A percentile compares a stretch with the other conserved stretches of the same genome.
Conservation (phyloP, 2,113 vertebrate genomes). For the Gopherus evgoodei region DNA sequence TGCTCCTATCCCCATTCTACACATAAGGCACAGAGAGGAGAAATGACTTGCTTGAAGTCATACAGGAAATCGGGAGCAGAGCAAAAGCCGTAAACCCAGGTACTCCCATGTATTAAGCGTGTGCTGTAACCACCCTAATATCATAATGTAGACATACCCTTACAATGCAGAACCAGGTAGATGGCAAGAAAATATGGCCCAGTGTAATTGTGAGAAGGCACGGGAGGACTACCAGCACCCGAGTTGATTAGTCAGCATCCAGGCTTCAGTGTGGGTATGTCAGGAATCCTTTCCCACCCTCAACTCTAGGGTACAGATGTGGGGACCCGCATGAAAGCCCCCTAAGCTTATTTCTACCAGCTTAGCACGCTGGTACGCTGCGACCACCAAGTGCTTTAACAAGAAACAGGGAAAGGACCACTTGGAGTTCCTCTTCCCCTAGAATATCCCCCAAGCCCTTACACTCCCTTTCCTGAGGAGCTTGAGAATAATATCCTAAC, state of each 20-base stretch:
- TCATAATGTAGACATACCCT: too few relatives aligned
- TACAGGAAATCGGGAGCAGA: background rate
- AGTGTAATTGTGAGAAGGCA: slow-evolving; percentile 19
- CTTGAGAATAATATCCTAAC: too few relatives aligned
- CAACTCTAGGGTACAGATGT: too few relatives aligned
- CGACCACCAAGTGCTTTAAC: too few relatives aligned
- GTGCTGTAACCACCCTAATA: background rate
- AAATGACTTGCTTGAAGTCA: background rate
- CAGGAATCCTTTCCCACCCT: too few relatives aligned
- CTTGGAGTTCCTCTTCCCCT: too few relatives aligned
- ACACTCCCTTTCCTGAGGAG: too few relatives aligned
- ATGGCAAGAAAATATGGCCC: background rate
- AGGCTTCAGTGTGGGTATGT: background rate
- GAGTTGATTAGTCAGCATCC: background rate
- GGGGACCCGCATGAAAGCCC: too few relatives aligned
- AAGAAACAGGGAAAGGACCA: too few relatives aligned
- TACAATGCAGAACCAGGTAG: background rate
- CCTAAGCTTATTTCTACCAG: too few relatives aligned
- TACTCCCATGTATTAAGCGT: background rate
- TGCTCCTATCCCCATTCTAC: background rate
- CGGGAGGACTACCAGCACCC: background rate
- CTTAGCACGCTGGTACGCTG: too few relatives aligned
- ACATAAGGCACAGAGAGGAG: background rate
- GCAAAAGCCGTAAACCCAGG: background rate
- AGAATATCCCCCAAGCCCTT: too few relatives aligned